These are phyloP conservation scores for Chaetops frenatus DNA, from an alignment of 2,113 vertebrate genomes.

Conservation along the genomic window DNA sequence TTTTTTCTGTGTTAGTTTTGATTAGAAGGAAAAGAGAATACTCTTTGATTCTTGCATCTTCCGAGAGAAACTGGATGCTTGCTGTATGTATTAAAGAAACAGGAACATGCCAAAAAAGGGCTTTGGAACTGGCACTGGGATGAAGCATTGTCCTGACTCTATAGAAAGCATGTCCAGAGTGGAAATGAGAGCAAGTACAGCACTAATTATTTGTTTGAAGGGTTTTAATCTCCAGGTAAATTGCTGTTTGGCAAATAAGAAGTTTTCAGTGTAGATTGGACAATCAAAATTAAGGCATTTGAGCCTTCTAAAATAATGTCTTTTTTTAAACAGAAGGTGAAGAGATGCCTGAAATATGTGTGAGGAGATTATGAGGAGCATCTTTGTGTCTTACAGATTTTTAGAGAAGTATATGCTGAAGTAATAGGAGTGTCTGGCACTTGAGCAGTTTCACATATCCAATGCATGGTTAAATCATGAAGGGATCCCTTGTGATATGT, in stretches of 20 bases:
- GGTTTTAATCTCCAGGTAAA: neutral
- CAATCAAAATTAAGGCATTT: neutral
- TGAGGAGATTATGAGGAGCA: neutral
- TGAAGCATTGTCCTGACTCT: neutral
- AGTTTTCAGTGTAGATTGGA: neutral
- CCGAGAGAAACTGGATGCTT: neutral
- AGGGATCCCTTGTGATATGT: neutral
- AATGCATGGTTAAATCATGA: neutral
- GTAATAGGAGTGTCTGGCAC: neutral
- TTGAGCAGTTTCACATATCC: rapidly evolving
- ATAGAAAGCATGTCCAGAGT: neutral
- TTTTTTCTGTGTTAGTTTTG: neutral
- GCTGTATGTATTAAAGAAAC: neutral
- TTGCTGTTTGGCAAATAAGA: neutral
- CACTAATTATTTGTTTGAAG: neutral
- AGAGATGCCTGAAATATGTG: neutral
- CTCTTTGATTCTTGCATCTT: neutral
- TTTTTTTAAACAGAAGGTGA: neutral
- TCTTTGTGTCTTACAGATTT: neutral
- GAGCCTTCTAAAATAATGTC: neutral
- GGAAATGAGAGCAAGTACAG: neutral
- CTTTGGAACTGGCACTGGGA: neutral
- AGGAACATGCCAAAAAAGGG: neutral
- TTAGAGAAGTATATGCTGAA: neutral
- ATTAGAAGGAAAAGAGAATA: neutral